phyloP scores from a whole-genome alignment of 2,888 invertebrate genomes.

The Acleris sparsana region DNA sequence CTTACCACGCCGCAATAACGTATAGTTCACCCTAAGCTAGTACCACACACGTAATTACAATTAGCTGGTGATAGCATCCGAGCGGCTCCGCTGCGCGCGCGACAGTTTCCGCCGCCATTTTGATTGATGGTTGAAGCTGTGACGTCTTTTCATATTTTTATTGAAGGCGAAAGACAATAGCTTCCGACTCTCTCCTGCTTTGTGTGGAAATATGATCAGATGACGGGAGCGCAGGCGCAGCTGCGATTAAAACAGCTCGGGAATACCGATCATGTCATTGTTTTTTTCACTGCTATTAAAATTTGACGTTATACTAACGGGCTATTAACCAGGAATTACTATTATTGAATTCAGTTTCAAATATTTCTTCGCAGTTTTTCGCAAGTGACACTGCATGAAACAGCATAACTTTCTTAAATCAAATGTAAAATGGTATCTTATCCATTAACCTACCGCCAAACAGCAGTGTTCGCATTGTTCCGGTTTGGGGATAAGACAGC shows the following conservation, averaged over 20 bases:
- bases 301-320: too few species aligned
- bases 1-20: slow-evolving; percentile 9
- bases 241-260: background rate
- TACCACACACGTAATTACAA: slow-evolving; percentile 27
- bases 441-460: too few species aligned
- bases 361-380: too few species aligned
- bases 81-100: slow-evolving; percentile 39
- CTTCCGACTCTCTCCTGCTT: slow-evolving; percentile 16
- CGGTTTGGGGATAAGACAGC: too few species aligned
- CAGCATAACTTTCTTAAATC: too few species aligned
- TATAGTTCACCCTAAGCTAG: slow-evolving; percentile 9
- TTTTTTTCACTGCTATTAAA: too few species aligned
- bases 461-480: too few species aligned
- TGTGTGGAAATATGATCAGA: slow-evolving; percentile 10
- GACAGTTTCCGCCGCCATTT: slow-evolving; percentile 28
- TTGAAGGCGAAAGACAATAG: slow-evolving; percentile 2
- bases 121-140: slow-evolving; percentile 24
- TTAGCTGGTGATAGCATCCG: slow-evolving; percentile 34
- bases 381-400: too few species aligned
- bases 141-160: slow-evolving; percentile 5
- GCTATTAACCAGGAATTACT: too few species aligned
- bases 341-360: too few species aligned
- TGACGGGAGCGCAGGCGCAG: background rate
- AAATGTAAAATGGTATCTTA: too few species aligned
- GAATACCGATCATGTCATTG: too few species aligned